Evolutionary conservation across 2,113 vertebrate genomes (phyloP), one percentile per base, ranked within the genome.

Genomic region (Gnathonemus longibarbis): DNA sequence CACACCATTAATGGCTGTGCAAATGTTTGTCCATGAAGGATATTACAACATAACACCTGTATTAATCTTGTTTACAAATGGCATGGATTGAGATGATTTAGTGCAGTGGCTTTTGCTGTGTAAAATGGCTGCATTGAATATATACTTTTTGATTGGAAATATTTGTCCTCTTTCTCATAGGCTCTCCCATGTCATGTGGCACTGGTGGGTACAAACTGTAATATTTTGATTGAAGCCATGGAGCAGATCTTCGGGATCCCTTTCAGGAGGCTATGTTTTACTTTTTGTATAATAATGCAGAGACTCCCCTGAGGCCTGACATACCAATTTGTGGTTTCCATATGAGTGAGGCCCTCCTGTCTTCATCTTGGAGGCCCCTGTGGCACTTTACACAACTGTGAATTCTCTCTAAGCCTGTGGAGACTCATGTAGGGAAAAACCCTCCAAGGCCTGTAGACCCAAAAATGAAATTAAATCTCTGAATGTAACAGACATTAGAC

Each of bases 321-420:
- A 31, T 70, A 70, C 27, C n/a, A 31, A 70, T 70, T 31, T 70
- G 27, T 31, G 27, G 10, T 70, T 70, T 70, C n/a, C 3, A 4
- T 70, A 70, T 70, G 62, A 70, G 50, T 42, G 74, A 52, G 84
- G 21, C 48, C 27, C 53, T 27, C n/a, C 3, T 89, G 50, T 62
- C 46, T 45, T 83, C 27, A 11, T 80, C 8, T 49, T 11, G 13
- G 3, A 42, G 1, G 17, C 21, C 27, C 88, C 49, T 4, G 45
- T n/a, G n/a, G 15, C 90, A 91, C 88, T 90, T 89, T 91, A 94
- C 92, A 77, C 84, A 92, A 53, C 92, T 93, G 94, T 94, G 88
- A 92, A 88, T 93, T 94, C 92, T 92, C 62, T 91, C 87, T 92
- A 92, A 88, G 93, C 88, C 27, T 90, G 85, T 77, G 56, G 86